Percentiles rank a stretch among this genome's conserved stretches.
These are phyloP conservation scores for Antechinus stuartii DNA, from an alignment of 2,113 vertebrate species.

Conservation along the genomic window DNA sequence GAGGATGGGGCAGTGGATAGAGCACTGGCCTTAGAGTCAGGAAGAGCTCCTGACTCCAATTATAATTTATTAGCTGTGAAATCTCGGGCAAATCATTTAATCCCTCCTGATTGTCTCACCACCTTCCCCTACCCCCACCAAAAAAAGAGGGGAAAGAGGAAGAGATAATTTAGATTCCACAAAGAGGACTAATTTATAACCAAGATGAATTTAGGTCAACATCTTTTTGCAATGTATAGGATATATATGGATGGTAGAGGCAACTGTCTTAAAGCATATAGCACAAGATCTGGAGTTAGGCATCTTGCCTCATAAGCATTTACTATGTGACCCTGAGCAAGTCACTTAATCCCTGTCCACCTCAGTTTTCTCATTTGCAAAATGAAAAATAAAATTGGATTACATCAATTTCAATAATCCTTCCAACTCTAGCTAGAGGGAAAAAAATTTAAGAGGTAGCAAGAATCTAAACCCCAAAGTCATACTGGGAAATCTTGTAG, in stretches of 20 bases:
- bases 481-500: conserved; percentile 51
- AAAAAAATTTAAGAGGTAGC: conserved; percentile 47
- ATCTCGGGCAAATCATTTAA: too few species aligned
- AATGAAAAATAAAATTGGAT: background rate
- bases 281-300: background rate
- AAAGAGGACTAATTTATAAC: conserved; percentile 32
- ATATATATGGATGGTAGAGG: background rate
- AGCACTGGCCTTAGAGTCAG: too few species aligned
- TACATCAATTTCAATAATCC: background rate
- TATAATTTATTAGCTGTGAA: too few species aligned
- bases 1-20: too few species aligned
- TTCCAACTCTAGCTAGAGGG: background rate
- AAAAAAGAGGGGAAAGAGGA: too few species aligned
- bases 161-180: conserved; percentile 24
- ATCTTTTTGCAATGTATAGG: background rate
- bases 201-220: background rate
- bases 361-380: background rate
- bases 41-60: too few species aligned
- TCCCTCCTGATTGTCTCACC: too few species aligned
- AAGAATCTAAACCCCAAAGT: conserved; percentile 72
- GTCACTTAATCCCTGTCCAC: background rate
- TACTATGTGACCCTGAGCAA: background rate
- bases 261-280: background rate
- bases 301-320: background rate
- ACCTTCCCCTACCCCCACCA: too few species aligned